These are phyloP conservation scores for Leucopternis melanops DNA, from an alignment of 2,113 vertebrate species.

Conservation along the genomic window DNA sequence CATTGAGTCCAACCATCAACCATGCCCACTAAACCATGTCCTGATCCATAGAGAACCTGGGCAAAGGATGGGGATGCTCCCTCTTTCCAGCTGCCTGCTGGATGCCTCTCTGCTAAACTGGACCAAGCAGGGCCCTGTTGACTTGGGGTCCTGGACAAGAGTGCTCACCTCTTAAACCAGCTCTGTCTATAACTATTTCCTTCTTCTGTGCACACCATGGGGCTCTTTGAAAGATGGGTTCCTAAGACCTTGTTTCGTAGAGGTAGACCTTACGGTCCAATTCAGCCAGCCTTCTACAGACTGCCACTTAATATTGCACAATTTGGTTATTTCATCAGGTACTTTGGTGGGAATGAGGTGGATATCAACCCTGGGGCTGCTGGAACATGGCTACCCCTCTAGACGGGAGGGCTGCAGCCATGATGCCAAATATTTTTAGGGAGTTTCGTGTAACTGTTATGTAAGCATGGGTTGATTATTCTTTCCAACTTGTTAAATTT, in stretches of 20 bases:
- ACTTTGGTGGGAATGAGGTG: not conserved
- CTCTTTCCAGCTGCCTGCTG: not conserved
- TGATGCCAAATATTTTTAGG: not conserved
- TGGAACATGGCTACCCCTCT: not conserved
- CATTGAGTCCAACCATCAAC: no score
- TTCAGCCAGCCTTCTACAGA: not conserved
- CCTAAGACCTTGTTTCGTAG: not conserved
- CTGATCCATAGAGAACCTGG: not conserved
- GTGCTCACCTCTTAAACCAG: not conserved
- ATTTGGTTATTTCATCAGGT: not conserved
- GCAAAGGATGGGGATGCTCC: not conserved
- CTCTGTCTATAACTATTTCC: not conserved
- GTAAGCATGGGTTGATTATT: not conserved
- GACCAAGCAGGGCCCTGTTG: not conserved
- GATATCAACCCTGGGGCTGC: not conserved
- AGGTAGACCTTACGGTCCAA: rapidly evolving
- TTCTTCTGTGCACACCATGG: not conserved
- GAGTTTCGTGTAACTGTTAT: not conserved
- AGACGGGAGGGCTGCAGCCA: not conserved
- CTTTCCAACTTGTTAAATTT: not conserved
- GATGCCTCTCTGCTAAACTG: not conserved
- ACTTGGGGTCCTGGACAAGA: not conserved
- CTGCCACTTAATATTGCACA: not conserved
- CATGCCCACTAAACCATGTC: no score
- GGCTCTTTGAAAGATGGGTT: not conserved